These are phyloP conservation scores for Grammomys surdaster DNA, from an alignment of 2,113 vertebrate genomes.

Conservation along the genomic window DNA sequence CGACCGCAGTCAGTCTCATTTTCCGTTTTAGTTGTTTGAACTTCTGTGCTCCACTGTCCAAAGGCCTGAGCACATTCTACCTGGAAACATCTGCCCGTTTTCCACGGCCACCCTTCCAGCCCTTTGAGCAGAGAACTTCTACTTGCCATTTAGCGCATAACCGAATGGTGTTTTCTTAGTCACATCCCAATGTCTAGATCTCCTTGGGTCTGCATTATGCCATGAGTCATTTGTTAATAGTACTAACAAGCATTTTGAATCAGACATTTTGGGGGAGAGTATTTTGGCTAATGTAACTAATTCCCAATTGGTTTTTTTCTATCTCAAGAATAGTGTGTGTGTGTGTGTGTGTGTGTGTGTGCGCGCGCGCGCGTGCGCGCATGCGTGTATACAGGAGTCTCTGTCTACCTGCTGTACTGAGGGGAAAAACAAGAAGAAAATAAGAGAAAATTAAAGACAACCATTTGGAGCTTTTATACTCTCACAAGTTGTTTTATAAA, in stretches of 20 bases:
- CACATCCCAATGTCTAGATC: neutral
- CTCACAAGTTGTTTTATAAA: slow-evolving; percentile 25
- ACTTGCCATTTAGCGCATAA: neutral
- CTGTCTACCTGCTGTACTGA: neutral
- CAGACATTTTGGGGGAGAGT: neutral
- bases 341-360: neutral
- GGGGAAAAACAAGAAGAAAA: neutral
- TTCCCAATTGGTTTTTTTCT: neutral
- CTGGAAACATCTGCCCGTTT: neutral
- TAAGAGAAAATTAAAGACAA: slow-evolving; percentile 7
- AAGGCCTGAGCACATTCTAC: neutral
- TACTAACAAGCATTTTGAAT: neutral
- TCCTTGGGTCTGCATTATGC: neutral
- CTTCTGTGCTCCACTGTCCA: neutral
- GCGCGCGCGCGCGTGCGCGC: no score
- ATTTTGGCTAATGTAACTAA: neutral
- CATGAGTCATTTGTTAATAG: neutral
- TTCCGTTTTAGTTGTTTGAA: neutral
- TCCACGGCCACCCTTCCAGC: neutral
- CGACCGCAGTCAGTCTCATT: neutral
- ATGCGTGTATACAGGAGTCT: neutral
- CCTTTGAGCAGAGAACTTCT: neutral
- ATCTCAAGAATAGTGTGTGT: neutral
- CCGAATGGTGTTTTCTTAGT: neutral
- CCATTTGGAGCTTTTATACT: neutral